Evolutionary conservation across 35 echinoderm and acorn worm genomes (phyloP).

Genomic region (Stichopus chloronotus): DNA sequence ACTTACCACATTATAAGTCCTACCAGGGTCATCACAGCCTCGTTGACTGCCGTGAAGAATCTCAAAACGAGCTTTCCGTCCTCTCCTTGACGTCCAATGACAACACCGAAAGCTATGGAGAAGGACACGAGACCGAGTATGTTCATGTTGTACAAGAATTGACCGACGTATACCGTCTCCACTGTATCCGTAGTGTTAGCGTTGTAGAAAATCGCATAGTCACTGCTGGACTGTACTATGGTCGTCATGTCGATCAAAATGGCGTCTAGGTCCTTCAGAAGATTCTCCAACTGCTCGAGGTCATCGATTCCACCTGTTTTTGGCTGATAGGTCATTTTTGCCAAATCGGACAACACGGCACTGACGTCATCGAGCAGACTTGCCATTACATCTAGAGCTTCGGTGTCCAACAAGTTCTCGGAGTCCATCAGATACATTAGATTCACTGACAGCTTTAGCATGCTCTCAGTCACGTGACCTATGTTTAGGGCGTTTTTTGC

Average conservation of each 20-base stretch:
- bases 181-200: constrained; percentile 44
- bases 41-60: constrained; percentile 81
- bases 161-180: constrained; percentile 52
- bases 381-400: constrained; percentile 60
- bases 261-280: constrained; percentile 63
- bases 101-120: constrained; percentile 87
- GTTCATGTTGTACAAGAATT: constrained; percentile 88
- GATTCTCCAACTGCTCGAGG: constrained; percentile 60
- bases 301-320: constrained; percentile 13
- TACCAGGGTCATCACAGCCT: constrained; percentile 87
- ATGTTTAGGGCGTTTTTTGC: constrained; percentile 58
- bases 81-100: constrained; percentile 71
- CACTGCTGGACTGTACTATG: constrained; percentile 49
- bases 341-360: constrained; percentile 58
- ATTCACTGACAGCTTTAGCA: constrained; percentile 75
- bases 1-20: constrained; percentile 97
- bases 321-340: constrained; percentile 19
- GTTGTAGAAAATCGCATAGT: constrained; percentile 64
- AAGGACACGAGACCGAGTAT: constrained; percentile 97
- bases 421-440: constrained; percentile 73
- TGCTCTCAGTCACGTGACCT: constrained; percentile 65
- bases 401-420: constrained; percentile 55
- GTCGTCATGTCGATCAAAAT: constrained; percentile 57
- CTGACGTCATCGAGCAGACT: constrained; percentile 70
- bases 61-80: constrained; percentile 66